These are phyloP conservation scores for Nicator chloris DNA, from an alignment of 2,113 vertebrate genomes.

Conservation along the genomic window DNA sequence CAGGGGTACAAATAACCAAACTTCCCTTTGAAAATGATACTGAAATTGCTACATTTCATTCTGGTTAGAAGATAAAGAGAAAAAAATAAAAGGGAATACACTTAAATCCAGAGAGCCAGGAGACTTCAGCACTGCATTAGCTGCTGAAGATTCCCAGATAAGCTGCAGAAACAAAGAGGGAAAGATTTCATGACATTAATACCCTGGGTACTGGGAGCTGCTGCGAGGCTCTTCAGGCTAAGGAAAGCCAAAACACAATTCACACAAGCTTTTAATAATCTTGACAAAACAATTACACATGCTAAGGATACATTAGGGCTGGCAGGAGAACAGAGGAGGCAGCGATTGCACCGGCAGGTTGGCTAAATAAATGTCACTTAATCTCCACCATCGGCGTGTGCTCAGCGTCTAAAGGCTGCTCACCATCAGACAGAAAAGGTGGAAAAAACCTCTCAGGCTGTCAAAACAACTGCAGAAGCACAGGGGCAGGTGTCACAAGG, in stretches of 20 bases:
- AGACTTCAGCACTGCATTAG: neutral
- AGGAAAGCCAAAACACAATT: neutral
- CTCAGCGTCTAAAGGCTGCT: neutral
- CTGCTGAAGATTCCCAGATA: neutral
- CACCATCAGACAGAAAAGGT: neutral
- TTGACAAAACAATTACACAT: neutral
- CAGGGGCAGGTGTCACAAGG: neutral
- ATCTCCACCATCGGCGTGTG: neutral
- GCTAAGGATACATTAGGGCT: neutral
- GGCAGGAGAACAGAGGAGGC: neutral
- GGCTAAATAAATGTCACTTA: neutral
- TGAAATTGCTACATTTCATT: neutral
- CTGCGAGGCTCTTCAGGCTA: neutral
- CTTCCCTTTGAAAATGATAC: neutral
- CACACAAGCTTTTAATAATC: slow-evolving; percentile 2
- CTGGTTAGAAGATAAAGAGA: neutral
- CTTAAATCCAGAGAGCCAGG: neutral
- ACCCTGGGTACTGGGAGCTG: neutral
- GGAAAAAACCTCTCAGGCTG: neutral
- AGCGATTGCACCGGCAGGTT: neutral
- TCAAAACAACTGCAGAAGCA: neutral
- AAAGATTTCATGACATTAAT: neutral
- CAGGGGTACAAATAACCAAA: neutral
- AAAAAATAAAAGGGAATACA: neutral
- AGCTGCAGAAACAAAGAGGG: neutral